Evolutionary conservation across 2,797 vertebrate species (phyloP), one percentile per base, ranked within the genome.

Genomic region (Podargus strigoides): DNA sequence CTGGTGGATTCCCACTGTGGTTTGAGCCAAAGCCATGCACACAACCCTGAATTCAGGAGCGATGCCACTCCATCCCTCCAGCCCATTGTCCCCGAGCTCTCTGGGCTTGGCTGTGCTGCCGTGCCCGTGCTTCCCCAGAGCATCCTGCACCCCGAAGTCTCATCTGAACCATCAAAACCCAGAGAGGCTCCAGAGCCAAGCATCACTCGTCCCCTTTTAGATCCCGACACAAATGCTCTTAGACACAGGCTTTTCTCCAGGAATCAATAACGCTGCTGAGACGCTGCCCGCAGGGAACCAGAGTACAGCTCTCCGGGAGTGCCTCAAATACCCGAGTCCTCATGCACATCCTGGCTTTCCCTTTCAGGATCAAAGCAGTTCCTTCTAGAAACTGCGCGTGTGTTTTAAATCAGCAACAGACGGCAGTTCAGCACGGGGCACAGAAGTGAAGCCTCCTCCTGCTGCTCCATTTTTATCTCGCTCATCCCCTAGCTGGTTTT

Each of bases 101-200:
- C 24, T 2, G 5, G 27, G 47, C 30, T 70, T 32, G 42, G 30
- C 27, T 10, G 0, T 5, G 42, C 50, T 73, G 58, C 53, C 2
- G 2, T 47, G 66, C 23, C n/a, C 4, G 2, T 0, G 0, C 19
- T 56, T 37, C 17, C 9, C 3, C 0, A 1, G 14, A 58, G 36
- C 73, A 80, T 34, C 50, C 50, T 2, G 2, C 2, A 2, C 18
- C 36, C 52, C 3, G 2, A 15, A 12, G 6, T 32, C 30, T 76
- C 58, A 27, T 6, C 3, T 10, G 77, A 58, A 73, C 14, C 50
- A 52, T 27, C 47, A 27, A 49, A 49, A 27, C 49, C 49, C 3
- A 7, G 46, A 79, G 15, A 59, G 7, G 39, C 19, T 78, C 42
- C 73, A 41, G 64, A 84, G 28, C 17, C 50, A 30, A 78, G 50